Conservation (phyloP, 2,888 invertebrate genomes). For the Meiosimyza platycephala region DNA sequence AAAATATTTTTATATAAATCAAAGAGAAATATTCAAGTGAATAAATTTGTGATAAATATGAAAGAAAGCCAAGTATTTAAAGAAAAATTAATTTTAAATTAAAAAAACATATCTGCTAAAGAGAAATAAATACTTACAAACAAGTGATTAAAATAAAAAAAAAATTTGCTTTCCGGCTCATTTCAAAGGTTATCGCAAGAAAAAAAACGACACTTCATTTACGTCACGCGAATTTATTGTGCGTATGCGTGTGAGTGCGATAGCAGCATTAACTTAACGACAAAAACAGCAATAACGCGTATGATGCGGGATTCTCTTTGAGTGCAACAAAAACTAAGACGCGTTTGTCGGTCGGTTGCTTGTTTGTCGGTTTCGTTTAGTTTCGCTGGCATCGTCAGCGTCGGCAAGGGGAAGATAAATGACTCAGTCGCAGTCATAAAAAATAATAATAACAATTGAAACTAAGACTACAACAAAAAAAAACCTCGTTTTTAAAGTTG, state of each 20-base stretch:
- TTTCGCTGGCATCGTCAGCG: no score
- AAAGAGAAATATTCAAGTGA: slow-evolving; percentile 9
- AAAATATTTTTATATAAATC: slow-evolving; percentile 19
- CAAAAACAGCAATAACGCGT: slow-evolving; percentile 10
- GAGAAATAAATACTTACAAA: no score
- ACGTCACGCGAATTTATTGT: slow-evolving; percentile 18
- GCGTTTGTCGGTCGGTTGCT: slow-evolving; percentile 21
- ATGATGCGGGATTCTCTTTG: slow-evolving; percentile 36
- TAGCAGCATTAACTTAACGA: slow-evolving; percentile 12
- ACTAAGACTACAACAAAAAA: background rate
- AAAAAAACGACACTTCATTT: slow-evolving; percentile 4
- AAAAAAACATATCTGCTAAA: background rate
- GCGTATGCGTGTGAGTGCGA: slow-evolving; percentile 28
- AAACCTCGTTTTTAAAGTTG: background rate
- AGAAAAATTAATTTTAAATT: slow-evolving; percentile 26
- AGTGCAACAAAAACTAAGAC: slow-evolving; percentile 19
- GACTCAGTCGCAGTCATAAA: slow-evolving; percentile 40
- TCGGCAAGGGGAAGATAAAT: slow-evolving; percentile 21
- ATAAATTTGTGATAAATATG: no score
- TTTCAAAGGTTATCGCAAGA: slow-evolving; percentile 30
- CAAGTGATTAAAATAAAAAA: background rate
- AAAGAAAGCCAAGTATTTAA: slow-evolving; percentile 50
- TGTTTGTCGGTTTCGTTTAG: slow-evolving; percentile 26
- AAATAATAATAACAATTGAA: slow-evolving; percentile 28
- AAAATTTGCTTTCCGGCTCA: slow-evolving; percentile 15